A percentile compares a stretch with the other conserved stretches of the same genome.
phyloP scores from a whole-genome alignment of 1,140 invertebrate species.

The Medauroidea extradentata region DNA sequence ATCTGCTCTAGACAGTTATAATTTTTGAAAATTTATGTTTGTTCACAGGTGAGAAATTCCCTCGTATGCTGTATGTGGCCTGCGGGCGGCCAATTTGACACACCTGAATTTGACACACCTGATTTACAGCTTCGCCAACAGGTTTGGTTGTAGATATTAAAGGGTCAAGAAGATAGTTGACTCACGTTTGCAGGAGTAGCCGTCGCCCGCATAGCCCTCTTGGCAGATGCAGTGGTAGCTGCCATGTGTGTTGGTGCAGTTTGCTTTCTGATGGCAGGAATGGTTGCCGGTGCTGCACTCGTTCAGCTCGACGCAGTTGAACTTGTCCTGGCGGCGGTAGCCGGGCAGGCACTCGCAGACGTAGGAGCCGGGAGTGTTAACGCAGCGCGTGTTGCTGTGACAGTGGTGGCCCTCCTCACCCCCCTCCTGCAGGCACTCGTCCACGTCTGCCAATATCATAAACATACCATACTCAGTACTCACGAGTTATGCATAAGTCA shows the following conservation, averaged over 20 bases:
- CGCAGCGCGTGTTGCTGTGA: slow-evolving; percentile 65
- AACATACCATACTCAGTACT: no score
- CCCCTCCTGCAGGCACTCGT: slow-evolving; percentile 72
- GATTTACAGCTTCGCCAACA: no score
- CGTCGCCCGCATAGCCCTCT: slow-evolving; percentile 77
- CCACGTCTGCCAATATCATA: slow-evolving; percentile 65
- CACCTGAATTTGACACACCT: no score
- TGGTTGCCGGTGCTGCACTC: slow-evolving; percentile 68
- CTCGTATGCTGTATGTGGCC: no score
- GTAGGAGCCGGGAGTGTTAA: slow-evolving; percentile 75
- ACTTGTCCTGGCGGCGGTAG: slow-evolving; percentile 68
- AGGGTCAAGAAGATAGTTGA: no score
- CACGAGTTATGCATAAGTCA: no score
- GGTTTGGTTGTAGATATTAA: no score
- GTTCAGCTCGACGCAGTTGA: slow-evolving; percentile 76
- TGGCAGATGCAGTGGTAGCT: slow-evolving; percentile 79
- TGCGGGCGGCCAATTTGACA: no score
- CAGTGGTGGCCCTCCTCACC: slow-evolving; percentile 75
- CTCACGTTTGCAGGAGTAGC: slow-evolving; percentile 75
- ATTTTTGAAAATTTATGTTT: no score
- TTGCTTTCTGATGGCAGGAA: slow-evolving; percentile 70
- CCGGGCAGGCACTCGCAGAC: slow-evolving; percentile 78
- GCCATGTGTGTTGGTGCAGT: slow-evolving; percentile 80
- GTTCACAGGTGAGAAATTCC: no score
- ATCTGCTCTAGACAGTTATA: no score